phyloP scores from a whole-genome alignment of 2,797 vertebrate genomes.

The Tarsius wallacei region DNA sequence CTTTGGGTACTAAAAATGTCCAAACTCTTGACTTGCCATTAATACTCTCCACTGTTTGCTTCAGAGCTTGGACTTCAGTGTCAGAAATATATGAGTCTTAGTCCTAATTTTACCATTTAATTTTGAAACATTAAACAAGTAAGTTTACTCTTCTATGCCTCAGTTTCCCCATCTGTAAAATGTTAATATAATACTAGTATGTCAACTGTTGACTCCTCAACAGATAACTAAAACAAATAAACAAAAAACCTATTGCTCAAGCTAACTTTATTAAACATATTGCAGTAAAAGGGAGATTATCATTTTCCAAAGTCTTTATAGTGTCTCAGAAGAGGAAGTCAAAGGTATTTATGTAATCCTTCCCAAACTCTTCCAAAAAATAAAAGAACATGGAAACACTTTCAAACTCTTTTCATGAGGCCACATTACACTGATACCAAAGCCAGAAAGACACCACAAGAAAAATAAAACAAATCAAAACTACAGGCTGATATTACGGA shows the following conservation, averaged over 20 bases:
- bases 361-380: not conserved
- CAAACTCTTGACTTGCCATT: not conserved
- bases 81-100: constrained; percentile 39
- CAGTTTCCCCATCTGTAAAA: not conserved
- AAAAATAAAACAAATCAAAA: not conserved
- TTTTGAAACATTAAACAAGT: constrained; percentile 16
- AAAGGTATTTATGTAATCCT: not conserved
- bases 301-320: not conserved
- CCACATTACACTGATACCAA: not conserved
- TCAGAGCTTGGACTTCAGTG: constrained; percentile 30
- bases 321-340: not conserved
- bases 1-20: not conserved
- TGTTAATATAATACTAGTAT: not conserved
- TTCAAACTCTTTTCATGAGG: not conserved
- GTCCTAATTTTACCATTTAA: not conserved
- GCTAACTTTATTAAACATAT: constrained; percentile 29
- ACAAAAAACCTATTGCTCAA: not conserved
- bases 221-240: not conserved
- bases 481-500: not conserved
- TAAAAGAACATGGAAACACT: not conserved
- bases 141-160: constrained; percentile 39
- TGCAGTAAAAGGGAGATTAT: not conserved
- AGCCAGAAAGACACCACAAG: not conserved
- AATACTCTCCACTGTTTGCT: not conserved
- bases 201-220: not conserved